Percentiles rank a stretch among this genome's conserved stretches.
Evolutionary conservation across 2,113 vertebrate species (phyloP).

Genomic region (Athene noctua): DNA sequence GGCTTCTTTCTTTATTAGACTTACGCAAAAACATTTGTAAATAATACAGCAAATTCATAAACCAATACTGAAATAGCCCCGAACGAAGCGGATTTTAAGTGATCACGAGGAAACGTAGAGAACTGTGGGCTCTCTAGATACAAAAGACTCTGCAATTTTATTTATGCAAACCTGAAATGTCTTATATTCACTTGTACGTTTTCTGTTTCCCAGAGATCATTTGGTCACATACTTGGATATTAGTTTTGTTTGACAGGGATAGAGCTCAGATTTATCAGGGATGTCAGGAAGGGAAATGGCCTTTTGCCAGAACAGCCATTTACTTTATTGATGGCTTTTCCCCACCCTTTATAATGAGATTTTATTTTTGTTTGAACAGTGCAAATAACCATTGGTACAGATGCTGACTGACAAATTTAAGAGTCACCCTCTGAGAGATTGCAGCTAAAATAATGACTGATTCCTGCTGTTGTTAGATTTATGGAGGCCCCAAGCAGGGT

Average conservation of each 20-base stretch:
- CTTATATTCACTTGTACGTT: background rate
- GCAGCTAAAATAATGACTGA: background rate
- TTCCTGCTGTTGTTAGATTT: background rate
- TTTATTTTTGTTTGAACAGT: background rate
- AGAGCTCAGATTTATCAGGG: background rate
- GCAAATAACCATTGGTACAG: background rate
- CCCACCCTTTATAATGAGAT: background rate
- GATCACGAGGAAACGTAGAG: background rate
- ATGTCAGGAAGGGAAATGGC: background rate
- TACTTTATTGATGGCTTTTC: conserved; percentile 2
- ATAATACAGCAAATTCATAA: background rate
- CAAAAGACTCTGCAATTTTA: background rate
- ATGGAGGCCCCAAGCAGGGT: background rate
- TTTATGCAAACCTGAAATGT: background rate
- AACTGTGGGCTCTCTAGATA: background rate
- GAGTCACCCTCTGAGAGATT: background rate
- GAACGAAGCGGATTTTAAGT: background rate
- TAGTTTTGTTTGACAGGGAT: background rate
- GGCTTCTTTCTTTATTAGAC: background rate
- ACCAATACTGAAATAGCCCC: background rate
- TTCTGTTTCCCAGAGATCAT: background rate
- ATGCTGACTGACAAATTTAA: background rate
- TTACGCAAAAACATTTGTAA: background rate
- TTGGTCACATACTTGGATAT: background rate
- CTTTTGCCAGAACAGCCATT: background rate